Evolutionary conservation across 2,113 vertebrate species (phyloP), one percentile per base, ranked within the genome.

Genomic region (Ochotona princeps): DNA sequence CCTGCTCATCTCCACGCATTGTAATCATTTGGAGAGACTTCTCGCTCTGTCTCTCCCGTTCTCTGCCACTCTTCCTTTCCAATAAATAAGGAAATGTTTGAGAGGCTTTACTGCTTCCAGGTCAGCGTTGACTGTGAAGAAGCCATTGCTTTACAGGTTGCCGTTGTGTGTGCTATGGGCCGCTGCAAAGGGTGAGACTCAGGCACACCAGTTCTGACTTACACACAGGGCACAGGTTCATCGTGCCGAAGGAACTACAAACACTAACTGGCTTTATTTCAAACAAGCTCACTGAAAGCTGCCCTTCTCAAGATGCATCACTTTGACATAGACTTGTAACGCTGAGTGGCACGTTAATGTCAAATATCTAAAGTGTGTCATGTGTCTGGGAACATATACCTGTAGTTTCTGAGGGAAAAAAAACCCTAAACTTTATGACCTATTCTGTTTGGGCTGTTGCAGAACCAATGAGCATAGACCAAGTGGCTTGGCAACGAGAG

Each of bases 361-460:
- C 12, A 63, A 60, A 51, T 87, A 63, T 32, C 61, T 76, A 49
- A 82, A 65, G n/a, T 30, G 15, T 6, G 51, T 25, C 83, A 86
- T 79, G 47, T 25, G 5, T 32, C 30, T 80, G 35, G 13, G 20
- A 49, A 65, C 65, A 66, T 21, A 73, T 63, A 14, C 25, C 23
- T 28, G 18, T 32, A 6, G 26, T 44, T 76, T 87, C 30, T 87
- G 35, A 44, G 6, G 8, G 26, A 30, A 30, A 89, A 13, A 25
- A 15, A 57, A 10, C 18, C 13, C 7, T 0, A 0, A 7, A 44
- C 14, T 4, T 38, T 44, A 8, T 4, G 5, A 60, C 35, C n/a
- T 9, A 18, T 7, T 21, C n/a, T 21, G 8, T 44, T 80, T 28
- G 7, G 20, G 23, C 23, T 47, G 28, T 12, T 28, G 0, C 60